Evolutionary conservation across 2,113 vertebrate species (phyloP).

Genomic region (Poecile atricapillus): DNA sequence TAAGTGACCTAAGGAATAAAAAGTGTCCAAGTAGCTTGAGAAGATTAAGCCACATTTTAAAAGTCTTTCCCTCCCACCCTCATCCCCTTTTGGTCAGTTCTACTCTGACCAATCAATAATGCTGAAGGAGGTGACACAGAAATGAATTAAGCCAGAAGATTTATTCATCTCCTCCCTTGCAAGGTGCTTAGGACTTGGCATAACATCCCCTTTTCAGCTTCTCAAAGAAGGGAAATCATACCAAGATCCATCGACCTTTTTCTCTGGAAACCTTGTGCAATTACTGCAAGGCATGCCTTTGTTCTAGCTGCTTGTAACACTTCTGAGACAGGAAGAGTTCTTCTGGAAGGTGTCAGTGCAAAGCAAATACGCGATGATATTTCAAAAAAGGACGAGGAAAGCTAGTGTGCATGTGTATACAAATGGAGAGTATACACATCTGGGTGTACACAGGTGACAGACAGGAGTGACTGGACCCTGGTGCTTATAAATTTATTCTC

Average conservation of each 20-base stretch:
- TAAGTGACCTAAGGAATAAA: slow-evolving; percentile 1
- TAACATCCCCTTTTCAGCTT: background rate
- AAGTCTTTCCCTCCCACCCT: background rate
- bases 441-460: background rate
- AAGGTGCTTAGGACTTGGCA: background rate
- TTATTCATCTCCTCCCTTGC: background rate
- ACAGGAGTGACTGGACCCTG: background rate
- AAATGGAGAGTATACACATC: background rate
- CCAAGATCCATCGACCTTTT: background rate
- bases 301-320: background rate
- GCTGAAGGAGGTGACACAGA: background rate
- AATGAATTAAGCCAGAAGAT: slow-evolving; percentile 7
- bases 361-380: background rate
- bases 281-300: background rate
- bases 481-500: background rate
- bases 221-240: background rate
- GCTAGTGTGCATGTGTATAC: rapidly evolving
- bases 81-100: background rate
- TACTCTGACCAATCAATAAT: slow-evolving; percentile 14
- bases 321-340: background rate
- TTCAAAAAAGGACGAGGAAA: background rate
- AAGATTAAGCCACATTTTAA: slow-evolving; percentile 24
- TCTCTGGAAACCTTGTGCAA: background rate
- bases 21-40: background rate
- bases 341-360: background rate